phyloP scores from a whole-genome alignment of 2,888 invertebrate species.

The Spodoptera picta region DNA sequence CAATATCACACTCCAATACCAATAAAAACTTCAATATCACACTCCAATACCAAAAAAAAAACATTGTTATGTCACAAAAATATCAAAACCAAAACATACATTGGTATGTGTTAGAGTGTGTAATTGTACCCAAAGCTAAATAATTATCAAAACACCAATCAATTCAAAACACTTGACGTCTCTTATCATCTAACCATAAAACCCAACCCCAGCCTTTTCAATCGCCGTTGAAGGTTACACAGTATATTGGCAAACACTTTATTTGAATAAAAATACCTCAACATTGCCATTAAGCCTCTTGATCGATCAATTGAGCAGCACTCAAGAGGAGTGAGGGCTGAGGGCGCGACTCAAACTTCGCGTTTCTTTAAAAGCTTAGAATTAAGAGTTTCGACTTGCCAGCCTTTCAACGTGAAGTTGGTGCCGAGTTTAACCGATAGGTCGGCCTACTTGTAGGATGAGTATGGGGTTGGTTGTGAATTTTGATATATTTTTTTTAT shows the following conservation, averaged over 20 bases:
- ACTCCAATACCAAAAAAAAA: too few relatives aligned
- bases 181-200: too few relatives aligned
- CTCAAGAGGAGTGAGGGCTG: slow-evolving; percentile 11
- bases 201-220: too few relatives aligned
- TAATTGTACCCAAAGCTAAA: too few relatives aligned
- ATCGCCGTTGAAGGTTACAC: too few relatives aligned
- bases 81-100: too few relatives aligned
- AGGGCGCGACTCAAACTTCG: slow-evolving; percentile 11
- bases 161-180: too few relatives aligned
- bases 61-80: too few relatives aligned
- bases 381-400: slow-evolving; percentile 43
- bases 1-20: too few relatives aligned
- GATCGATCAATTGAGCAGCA: slow-evolving; percentile 19
- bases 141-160: too few relatives aligned
- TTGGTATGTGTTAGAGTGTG: too few relatives aligned
- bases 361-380: slow-evolving; percentile 44
- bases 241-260: neutral
- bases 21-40: too few relatives aligned
- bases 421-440: slow-evolving; percentile 42
- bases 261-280: neutral
- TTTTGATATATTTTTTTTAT: neutral
- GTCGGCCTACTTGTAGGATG: slow-evolving; percentile 5
- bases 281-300: slow-evolving; percentile 1
- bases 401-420: slow-evolving; percentile 45
- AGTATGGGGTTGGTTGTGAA: neutral